These are phyloP conservation scores for Sciurus vulgaris DNA, from an alignment of 2,797 vertebrate genomes.

Conservation along the genomic window DNA sequence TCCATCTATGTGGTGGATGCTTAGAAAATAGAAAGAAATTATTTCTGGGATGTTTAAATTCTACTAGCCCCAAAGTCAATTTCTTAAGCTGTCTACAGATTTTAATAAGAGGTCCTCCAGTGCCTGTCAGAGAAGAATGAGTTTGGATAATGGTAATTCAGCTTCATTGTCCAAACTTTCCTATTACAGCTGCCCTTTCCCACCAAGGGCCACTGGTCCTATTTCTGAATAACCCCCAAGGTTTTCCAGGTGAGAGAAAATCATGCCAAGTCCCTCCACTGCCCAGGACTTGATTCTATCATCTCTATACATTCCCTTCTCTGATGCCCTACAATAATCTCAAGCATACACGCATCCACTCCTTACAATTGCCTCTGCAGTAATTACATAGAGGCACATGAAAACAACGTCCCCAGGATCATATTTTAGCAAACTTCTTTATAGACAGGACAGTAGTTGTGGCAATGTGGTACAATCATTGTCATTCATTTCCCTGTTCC, in stretches of 20 bases:
- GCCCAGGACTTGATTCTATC: slow-evolving; percentile 28
- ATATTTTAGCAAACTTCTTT: slow-evolving; percentile 22
- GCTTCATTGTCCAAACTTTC: slow-evolving; percentile 26
- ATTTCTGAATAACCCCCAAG: not conserved
- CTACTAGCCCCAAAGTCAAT: slow-evolving; percentile 27
- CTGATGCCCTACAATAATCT: not conserved
- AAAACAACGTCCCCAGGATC: slow-evolving; percentile 23
- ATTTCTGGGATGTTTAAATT: slow-evolving; percentile 51
- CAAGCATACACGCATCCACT: not conserved
- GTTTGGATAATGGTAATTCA: slow-evolving; percentile 4
- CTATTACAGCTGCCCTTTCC: slow-evolving; percentile 53
- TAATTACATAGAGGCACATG: slow-evolving; percentile 49
- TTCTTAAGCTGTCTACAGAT: slow-evolving; percentile 49
- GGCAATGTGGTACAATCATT: not conserved
- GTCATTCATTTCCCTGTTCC: slow-evolving; percentile 62
- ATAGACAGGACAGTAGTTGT: not conserved
- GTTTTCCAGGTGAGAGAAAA: not conserved
- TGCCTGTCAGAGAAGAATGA: not conserved
- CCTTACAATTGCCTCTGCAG: slow-evolving; percentile 37
- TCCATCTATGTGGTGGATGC: not conserved
- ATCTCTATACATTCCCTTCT: not conserved
- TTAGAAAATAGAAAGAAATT: slow-evolving; percentile 43
- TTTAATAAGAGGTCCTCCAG: slow-evolving; percentile 38
- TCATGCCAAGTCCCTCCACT: not conserved
- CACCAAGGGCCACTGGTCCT: slow-evolving; percentile 22